A percentile compares a stretch with the other conserved stretches of the same genome.
Conservation (phyloP, 2,797 vertebrate species). For the Triplophysa yarkandensis region DNA sequence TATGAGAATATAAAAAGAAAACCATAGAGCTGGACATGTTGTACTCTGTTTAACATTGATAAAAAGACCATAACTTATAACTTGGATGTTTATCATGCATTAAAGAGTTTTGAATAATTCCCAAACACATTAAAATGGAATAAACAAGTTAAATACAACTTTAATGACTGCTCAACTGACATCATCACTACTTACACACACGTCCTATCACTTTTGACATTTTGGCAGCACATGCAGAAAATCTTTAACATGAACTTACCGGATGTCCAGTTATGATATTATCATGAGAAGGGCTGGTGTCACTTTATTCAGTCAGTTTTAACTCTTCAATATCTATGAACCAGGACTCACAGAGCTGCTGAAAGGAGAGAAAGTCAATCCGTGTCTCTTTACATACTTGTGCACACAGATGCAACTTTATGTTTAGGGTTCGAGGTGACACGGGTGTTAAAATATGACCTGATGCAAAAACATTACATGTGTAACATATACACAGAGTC, state of each 20-base stretch:
- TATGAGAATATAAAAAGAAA: no score
- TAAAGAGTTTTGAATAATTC: no score
- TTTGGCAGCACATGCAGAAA: not conserved
- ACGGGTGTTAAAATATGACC: conserved; percentile 25
- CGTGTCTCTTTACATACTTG: not conserved
- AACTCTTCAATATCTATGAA: not conserved
- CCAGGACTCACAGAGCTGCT: not conserved
- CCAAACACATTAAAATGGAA: no score
- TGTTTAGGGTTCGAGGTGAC: conserved; percentile 25
- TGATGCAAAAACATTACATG: not conserved
- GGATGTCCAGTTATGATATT: not conserved
- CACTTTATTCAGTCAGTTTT: not conserved
- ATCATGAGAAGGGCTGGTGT: not conserved
- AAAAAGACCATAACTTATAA: no score
- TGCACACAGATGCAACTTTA: conserved; percentile 7
- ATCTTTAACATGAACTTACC: not conserved
- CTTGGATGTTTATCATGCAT: no score
- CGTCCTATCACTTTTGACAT: not conserved
- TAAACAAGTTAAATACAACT: no score
- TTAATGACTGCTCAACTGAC: no score
- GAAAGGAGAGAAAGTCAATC: conserved; percentile 35
- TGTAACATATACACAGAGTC: not conserved
- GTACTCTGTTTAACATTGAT: no score
- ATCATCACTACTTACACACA: not conserved
- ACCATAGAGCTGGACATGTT: no score